Evolutionary conservation across 2,797 vertebrate species (phyloP).

Genomic region (Pseudocheirus occidentalis): DNA sequence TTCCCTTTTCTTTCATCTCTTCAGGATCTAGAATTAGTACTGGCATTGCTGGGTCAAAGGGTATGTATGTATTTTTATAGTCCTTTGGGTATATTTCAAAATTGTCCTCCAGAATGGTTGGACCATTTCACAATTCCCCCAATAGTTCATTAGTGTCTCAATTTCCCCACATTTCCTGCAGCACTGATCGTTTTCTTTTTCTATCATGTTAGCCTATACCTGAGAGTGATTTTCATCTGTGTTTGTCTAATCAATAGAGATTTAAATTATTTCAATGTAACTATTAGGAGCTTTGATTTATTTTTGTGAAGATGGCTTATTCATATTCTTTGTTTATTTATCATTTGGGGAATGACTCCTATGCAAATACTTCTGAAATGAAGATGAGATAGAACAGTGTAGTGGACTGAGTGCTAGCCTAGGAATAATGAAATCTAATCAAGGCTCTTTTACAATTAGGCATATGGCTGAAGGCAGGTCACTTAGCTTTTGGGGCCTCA

Average conservation of each 20-base stretch:
- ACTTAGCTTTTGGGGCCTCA: no score
- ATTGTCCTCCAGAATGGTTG: background rate
- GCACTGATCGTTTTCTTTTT: background rate
- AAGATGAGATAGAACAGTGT: background rate
- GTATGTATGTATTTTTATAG: background rate
- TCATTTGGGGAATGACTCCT: background rate
- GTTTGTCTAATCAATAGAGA: background rate
- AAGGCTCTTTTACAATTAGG: no score
- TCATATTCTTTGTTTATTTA: background rate
- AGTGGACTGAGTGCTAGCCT: background rate
- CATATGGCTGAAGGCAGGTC: no score
- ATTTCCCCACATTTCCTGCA: background rate
- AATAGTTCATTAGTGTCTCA: background rate
- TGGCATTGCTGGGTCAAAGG: background rate
- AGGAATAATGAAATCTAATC: no score
- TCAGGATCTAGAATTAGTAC: background rate
- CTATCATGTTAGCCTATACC: background rate
- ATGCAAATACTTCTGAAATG: background rate
- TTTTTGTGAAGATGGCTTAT: background rate
- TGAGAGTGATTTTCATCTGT: background rate
- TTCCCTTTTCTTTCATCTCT: background rate
- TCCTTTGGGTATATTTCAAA: background rate
- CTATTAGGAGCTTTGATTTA: background rate
- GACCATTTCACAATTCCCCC: background rate
- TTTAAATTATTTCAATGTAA: background rate